Base-by-base conservation (phyloP, 2,797 vertebrate genomes). In the Staurois parvus region DNA sequence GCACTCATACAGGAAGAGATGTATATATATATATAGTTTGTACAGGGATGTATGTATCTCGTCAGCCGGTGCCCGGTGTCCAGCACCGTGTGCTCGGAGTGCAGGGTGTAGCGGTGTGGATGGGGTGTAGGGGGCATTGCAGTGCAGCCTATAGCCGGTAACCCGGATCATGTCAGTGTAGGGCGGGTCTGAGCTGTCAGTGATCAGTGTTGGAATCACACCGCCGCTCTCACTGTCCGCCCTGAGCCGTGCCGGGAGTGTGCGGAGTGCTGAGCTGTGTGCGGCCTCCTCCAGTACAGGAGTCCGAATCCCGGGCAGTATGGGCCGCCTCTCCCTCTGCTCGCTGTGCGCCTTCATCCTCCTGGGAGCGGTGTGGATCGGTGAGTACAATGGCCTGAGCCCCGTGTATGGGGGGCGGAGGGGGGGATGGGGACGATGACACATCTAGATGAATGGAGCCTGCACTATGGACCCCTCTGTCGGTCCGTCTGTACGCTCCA, bases 101-200 rank as follows among this genome's bases (percentile, higher is more conserved):
- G 45, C n/a, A 6, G 26, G 30, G 48, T 56, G 48, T 26, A 48
- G n/a, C 28, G 11, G 26, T 8, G 26, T 3, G 2, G 26, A 15
- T 26, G 26, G 34, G 11, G n/a, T 17, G 26, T 26, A 79, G 37
- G 77, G 77, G 77, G 26, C 68, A 73, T 28, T 74, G 59, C 81
- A 4, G 72, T 52, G 81, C 59, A 17, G n/a, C 12, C 17, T 34
- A 26, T 28, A 62, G 48, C 66, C 9, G 56, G 72, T 72, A 17
- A 74, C 59, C 81, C 13, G 4, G 72, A 17, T 62, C 56, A 24
- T 32, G 75, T 34, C 76, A 37, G 59, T n/a, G 34, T 17, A 70
- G 84, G 84, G 84, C 84, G 84, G 78, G 72, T 29, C 72, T 75
- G 70, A 59, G 59, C 78, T 76, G 72, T 48, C 73, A 40, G n/a